Percentiles rank a stretch among this genome's conserved stretches.
Conservation (phyloP, 23 tunicate species). For the Halocynthia aurantium region DNA sequence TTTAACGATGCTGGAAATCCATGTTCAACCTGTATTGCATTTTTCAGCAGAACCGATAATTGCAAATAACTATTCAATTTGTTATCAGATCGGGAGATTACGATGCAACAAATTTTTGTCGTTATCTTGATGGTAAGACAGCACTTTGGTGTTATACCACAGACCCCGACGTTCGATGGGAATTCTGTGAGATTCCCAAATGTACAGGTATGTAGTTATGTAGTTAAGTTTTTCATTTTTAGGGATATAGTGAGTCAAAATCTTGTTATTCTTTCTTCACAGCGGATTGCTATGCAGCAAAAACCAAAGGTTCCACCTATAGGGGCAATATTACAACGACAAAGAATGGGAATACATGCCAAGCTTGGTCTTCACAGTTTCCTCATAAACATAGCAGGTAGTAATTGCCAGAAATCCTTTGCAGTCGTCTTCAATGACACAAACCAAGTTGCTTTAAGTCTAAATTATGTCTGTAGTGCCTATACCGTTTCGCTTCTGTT, state of each 20-base stretch:
- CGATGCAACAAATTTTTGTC: neutral
- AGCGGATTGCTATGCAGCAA: constrained; percentile 1
- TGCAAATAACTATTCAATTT: too few species aligned
- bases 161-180: too few species aligned
- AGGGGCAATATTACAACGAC: constrained; percentile 2
- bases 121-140: neutral
- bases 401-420: too few species aligned
- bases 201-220: neutral
- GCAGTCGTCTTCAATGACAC: too few species aligned
- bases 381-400: constrained; percentile 15
- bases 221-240: neutral
- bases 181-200: neutral
- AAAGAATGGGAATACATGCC: constrained; percentile 3
- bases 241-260: neutral
- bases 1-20: too few species aligned
- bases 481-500: neutral
- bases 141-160: too few species aligned
- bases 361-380: constrained; percentile 17
- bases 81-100: neutral
- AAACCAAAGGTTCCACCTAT: neutral
- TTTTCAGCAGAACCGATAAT: too few species aligned
- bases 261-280: neutral
- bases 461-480: neutral
- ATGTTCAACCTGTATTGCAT: too few species aligned
- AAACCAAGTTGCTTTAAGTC: neutral